Evolutionary conservation across 1,140 invertebrate species (phyloP).

Genomic region (Drosophila truncata): DNA sequence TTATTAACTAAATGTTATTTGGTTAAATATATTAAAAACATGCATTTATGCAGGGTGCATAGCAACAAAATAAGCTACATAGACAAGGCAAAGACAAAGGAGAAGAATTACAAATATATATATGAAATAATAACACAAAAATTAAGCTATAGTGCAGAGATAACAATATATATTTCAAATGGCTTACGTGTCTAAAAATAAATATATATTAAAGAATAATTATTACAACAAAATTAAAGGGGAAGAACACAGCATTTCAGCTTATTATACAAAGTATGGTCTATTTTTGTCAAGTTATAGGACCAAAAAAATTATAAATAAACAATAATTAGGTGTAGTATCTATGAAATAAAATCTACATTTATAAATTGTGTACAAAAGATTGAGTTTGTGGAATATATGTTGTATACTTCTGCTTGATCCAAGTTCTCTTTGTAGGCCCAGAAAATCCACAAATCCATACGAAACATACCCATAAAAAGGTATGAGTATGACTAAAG

Average conservation of each 20-base stretch:
- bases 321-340: constrained; percentile 17
- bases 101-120: constrained; percentile 22
- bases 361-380: constrained; percentile 8
- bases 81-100: constrained; percentile 42
- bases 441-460: constrained; percentile 10
- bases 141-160: constrained; percentile 32
- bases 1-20: constrained; percentile 35
- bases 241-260: constrained; percentile 10
- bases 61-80: constrained; percentile 41
- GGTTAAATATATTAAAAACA: constrained; percentile 33
- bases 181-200: constrained; percentile 19
- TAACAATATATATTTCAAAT: constrained; percentile 20
- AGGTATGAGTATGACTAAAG: neutral
- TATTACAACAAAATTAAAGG: constrained; percentile 29
- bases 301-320: neutral
- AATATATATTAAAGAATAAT: constrained; percentile 20
- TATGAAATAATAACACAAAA: constrained; percentile 39
- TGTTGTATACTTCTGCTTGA: constrained; percentile 37
- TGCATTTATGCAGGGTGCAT: constrained; percentile 20
- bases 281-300: constrained; percentile 17
- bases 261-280: constrained; percentile 25
- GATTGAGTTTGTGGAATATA: constrained; percentile 20
- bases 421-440: constrained; percentile 17
- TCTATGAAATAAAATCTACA: constrained; percentile 12
- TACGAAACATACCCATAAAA: neutral